These are phyloP conservation scores for Ophioninae sp. DNA, from an alignment of 2,888 invertebrate species.

Conservation along the genomic window DNA sequence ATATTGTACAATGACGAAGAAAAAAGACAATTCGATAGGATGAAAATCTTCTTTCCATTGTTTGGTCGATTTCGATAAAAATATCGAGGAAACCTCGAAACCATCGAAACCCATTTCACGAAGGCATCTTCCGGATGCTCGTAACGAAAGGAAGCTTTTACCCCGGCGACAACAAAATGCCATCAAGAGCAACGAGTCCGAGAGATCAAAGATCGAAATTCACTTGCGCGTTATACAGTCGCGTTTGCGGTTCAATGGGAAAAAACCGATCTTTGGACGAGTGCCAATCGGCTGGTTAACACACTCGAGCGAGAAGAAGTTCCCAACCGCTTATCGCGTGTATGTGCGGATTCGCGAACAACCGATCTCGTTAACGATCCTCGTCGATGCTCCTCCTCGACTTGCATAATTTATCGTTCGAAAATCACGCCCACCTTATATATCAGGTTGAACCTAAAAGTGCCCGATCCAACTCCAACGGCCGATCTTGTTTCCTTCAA, in stretches of 20 bases:
- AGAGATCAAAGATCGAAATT: slow-evolving; percentile 33
- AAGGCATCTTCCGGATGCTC: background rate
- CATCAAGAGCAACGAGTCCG: background rate
- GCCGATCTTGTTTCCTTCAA: background rate
- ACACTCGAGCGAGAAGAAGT: slow-evolving; percentile 15
- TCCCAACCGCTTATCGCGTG: background rate
- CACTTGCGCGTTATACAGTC: slow-evolving; percentile 50
- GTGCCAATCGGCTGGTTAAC: slow-evolving; percentile 64
- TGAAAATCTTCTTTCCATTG: no score
- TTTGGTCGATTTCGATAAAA: no score
- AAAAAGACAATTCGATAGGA: no score
- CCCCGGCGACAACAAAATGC: background rate
- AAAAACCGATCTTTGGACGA: slow-evolving; percentile 71
- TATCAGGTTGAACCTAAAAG: background rate
- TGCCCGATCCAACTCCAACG: background rate
- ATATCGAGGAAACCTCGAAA: no score
- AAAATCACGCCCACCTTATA: background rate
- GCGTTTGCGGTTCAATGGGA: slow-evolving; percentile 64
- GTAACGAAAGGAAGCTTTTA: background rate
- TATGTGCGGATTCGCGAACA: slow-evolving; percentile 1
- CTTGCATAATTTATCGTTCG: slow-evolving; percentile 69
- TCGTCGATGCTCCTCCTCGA: slow-evolving; percentile 62
- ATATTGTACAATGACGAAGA: no score
- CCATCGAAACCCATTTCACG: background rate
- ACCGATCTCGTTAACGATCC: slow-evolving; percentile 62